A percentile compares a stretch with the other conserved stretches of the same genome.
Conservation (phyloP, 2,797 vertebrate genomes). For the Heliangelus exortis region DNA sequence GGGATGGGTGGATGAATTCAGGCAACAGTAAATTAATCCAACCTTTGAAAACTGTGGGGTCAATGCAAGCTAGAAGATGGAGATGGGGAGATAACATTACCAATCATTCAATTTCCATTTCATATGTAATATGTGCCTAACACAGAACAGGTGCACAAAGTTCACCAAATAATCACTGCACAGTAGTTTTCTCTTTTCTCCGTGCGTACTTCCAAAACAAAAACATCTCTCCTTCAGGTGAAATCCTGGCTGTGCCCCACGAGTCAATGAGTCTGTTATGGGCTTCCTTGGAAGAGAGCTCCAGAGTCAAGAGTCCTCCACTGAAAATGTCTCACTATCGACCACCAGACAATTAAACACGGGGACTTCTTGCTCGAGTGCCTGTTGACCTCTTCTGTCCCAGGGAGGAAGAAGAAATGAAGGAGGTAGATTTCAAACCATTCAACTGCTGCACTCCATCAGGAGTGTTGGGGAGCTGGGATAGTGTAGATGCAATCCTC, state of each 20-base stretch:
- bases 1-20: not conserved
- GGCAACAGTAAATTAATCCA: not conserved
- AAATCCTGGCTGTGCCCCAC: not conserved
- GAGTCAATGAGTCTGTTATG: not conserved
- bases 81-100: not conserved
- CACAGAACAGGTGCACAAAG: not conserved
- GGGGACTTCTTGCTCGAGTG: not conserved
- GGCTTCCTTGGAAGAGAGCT: conserved; percentile 6
- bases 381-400: conserved; percentile 16
- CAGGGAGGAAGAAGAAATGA: not conserved
- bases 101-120: not conserved
- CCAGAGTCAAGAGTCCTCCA: conserved; percentile 23
- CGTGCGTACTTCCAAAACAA: not conserved
- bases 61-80: not conserved
- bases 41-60: not conserved
- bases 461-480: not conserved
- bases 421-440: not conserved
- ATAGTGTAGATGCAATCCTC: not conserved
- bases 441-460: not conserved
- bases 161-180: not conserved
- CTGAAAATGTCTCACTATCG: not conserved
- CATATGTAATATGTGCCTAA: fast-evolving
- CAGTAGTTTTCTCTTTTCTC: not conserved
- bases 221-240: not conserved
- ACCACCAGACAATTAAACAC: not conserved